phyloP scores from a whole-genome alignment of 2,797 vertebrate genomes.

The Esox lucius region DNA sequence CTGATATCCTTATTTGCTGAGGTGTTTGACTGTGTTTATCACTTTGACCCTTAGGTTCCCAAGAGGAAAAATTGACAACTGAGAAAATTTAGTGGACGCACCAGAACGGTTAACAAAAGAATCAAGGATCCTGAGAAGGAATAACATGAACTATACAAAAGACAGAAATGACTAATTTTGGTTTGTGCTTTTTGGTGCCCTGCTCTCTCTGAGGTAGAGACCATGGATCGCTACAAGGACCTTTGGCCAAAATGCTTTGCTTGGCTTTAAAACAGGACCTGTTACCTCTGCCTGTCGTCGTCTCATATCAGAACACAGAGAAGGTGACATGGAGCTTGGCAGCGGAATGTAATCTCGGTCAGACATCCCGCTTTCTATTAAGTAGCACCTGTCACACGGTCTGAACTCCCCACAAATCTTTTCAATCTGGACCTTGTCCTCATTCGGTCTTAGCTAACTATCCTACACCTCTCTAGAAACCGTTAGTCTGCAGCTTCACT shows the following conservation, averaged over 20 bases:
- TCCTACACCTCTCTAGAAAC: conserved; percentile 21
- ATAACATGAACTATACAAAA: not conserved
- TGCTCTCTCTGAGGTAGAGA: not conserved
- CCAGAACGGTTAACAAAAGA: not conserved
- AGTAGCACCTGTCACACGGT: conserved; percentile 29
- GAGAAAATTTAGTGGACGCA: not conserved
- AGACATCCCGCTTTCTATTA: conserved; percentile 17
- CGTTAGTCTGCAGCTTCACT: not conserved
- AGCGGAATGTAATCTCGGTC: conserved; percentile 24
- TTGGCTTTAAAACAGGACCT: conserved; percentile 22
- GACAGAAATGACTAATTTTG: not conserved
- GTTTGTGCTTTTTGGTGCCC: not conserved
- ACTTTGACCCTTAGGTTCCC: not conserved
- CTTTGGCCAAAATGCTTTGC: conserved; percentile 54
- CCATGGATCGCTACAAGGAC: conserved; percentile 47
- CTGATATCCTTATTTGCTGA: not conserved
- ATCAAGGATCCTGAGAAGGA: not conserved
- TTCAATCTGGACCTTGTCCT: conserved; percentile 49
- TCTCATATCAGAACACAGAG: conserved; percentile 44
- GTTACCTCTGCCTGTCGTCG: conserved; percentile 29
- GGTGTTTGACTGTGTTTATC: not conserved
- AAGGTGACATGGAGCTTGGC: conserved; percentile 17
- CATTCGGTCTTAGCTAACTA: conserved; percentile 36
- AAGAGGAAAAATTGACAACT: not conserved
- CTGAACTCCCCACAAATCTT: conserved; percentile 22